These are phyloP conservation scores for Bombus superbus DNA, from an alignment of 1,140 invertebrate genomes.

Conservation along the genomic window DNA sequence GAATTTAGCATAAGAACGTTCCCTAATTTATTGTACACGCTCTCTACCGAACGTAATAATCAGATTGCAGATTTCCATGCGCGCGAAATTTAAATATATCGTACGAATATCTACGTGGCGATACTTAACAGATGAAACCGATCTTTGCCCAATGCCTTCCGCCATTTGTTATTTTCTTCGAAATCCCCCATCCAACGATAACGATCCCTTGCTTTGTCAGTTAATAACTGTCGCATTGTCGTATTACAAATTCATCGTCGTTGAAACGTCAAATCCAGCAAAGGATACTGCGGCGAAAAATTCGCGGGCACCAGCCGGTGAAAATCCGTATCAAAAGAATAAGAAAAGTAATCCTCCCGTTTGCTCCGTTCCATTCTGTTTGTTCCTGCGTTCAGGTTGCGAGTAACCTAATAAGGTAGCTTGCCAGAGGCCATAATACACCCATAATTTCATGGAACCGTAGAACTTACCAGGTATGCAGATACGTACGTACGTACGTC, in stretches of 20 bases:
- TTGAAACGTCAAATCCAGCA: background rate
- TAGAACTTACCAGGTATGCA: conserved; percentile 52
- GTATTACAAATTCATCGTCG: background rate
- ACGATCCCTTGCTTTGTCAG: too few species aligned
- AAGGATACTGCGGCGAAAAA: too few species aligned
- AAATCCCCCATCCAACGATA: too few species aligned
- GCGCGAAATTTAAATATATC: too few species aligned
- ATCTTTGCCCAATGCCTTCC: too few species aligned
- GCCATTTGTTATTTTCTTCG: too few species aligned
- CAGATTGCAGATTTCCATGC: background rate
- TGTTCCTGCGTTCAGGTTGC: background rate
- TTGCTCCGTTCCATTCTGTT: background rate
- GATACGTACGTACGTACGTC: conserved; percentile 52
- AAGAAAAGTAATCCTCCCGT: background rate
- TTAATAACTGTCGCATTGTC: too few species aligned
- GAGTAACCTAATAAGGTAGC: conserved; percentile 31
- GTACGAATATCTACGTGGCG: too few species aligned
- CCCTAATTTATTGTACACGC: too few species aligned
- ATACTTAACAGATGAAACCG: too few species aligned
- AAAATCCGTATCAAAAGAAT: background rate
- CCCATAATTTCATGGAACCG: conserved; percentile 34
- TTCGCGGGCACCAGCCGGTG: background rate
- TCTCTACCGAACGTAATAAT: background rate
- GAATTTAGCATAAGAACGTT: too few species aligned
- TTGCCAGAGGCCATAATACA: conserved; percentile 33